Evolutionary conservation across 2,113 vertebrate species (phyloP).

Genomic region (Cepphus grylle): DNA sequence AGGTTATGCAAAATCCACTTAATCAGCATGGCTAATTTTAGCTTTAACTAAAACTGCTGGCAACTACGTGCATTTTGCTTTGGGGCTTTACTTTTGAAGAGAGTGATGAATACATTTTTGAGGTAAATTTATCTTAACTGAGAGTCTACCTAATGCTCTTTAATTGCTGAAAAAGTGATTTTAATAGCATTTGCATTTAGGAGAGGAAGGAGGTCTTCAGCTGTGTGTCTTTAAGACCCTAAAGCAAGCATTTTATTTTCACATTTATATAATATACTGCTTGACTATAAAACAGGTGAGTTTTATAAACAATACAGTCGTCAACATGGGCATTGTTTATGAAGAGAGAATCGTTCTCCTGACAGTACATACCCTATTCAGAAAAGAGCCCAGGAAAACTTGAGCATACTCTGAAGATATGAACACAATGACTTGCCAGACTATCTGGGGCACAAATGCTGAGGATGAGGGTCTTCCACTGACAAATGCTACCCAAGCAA

Average conservation of each 20-base stretch:
- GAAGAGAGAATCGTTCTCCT: background rate
- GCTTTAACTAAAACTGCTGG: conserved; percentile 62
- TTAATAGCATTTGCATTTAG: conserved; percentile 51
- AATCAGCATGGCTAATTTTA: conserved; percentile 72
- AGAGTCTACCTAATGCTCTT: conserved; percentile 55
- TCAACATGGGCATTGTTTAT: background rate
- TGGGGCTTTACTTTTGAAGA: conserved; percentile 60
- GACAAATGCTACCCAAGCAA: background rate
- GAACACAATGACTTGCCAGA: background rate
- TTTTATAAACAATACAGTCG: conserved; percentile 1
- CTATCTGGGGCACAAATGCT: background rate
- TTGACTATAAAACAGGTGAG: background rate
- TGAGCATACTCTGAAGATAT: background rate
- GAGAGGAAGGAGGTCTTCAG: conserved; percentile 24
- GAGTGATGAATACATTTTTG: conserved; percentile 52
- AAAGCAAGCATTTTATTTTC: conserved; percentile 38
- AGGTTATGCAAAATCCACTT: conserved; percentile 69
- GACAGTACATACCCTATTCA: background rate
- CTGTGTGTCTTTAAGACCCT: background rate
- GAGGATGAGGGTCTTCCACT: background rate
- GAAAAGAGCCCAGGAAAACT: background rate
- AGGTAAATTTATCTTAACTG: conserved; percentile 66
- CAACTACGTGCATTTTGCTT: conserved; percentile 53
- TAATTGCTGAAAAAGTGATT: conserved; percentile 52
- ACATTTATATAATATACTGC: conserved; percentile 4